Percentiles rank a stretch among this genome's conserved stretches.
phyloP scores from a whole-genome alignment of 2,797 vertebrate species.

The Trichosurus vulpecula region DNA sequence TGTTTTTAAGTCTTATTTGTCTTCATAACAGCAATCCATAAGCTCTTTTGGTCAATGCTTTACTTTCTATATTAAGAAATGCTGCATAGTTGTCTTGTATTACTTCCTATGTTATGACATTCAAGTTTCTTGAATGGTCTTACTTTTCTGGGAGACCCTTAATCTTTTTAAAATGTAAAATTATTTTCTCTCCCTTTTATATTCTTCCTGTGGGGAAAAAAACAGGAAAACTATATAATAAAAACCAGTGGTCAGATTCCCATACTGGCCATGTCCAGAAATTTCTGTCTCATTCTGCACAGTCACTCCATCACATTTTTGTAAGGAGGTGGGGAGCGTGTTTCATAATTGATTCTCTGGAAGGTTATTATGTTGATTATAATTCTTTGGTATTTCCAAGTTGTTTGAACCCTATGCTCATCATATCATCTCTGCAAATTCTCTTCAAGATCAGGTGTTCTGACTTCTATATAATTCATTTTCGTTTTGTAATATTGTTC shows the following conservation, averaged over 20 bases:
- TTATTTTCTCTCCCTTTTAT: neutral
- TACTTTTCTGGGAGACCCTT: neutral
- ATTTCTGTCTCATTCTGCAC: neutral
- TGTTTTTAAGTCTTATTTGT: neutral
- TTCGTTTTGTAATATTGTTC: neutral
- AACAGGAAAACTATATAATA: neutral
- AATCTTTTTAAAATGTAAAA: neutral
- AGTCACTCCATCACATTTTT: neutral
- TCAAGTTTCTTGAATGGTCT: neutral
- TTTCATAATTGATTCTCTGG: neutral
- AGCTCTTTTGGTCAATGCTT: neutral
- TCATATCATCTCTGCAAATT: neutral
- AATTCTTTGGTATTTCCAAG: neutral
- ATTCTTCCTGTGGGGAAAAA: neutral
- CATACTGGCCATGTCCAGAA: neutral
- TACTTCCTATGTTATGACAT: neutral
- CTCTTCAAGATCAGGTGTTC: neutral
- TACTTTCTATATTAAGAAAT: neutral
- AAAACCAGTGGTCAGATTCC: neutral
- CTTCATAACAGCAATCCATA: neutral
- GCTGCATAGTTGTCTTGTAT: neutral
- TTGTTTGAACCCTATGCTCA: neutral
- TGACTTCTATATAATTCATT: neutral
- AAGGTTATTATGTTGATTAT: neutral
- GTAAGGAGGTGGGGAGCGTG: neutral